A percentile compares a stretch with the other conserved stretches of the same genome.
phyloP scores from a whole-genome alignment of 2,797 vertebrate species.

The Lepidocolaptes lacrymiger region DNA sequence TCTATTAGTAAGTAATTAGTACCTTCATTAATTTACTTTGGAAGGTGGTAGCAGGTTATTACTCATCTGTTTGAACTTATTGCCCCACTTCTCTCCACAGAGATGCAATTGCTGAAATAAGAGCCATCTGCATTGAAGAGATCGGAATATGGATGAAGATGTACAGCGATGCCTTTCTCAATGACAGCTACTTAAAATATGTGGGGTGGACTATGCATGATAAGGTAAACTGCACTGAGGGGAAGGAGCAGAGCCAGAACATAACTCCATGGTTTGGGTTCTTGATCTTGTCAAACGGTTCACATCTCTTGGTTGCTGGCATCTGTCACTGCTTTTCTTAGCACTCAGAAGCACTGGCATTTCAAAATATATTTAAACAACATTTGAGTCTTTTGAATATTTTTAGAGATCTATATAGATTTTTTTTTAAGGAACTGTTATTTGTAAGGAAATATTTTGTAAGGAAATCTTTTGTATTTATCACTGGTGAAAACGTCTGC shows the following conservation, averaged over 20 bases:
- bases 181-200: slow-evolving; percentile 98
- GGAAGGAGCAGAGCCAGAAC: neutral
- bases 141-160: slow-evolving; percentile 99
- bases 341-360: neutral
- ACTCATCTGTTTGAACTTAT: neutral
- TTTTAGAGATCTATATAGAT: neutral
- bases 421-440: neutral
- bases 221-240: slow-evolving; percentile 80
- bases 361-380: neutral
- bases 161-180: slow-evolving; percentile 96
- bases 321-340: neutral
- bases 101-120: slow-evolving; percentile 96
- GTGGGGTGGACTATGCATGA: slow-evolving; percentile 98
- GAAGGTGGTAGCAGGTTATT: neutral
- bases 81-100: slow-evolving; percentile 62
- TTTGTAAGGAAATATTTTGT: neutral
- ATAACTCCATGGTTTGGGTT: fast-evolving
- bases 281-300: neutral
- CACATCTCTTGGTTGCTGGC: neutral
- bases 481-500: neutral
- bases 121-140: slow-evolving; percentile 97
- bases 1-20: neutral
- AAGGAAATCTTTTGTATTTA: neutral
- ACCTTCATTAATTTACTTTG: neutral
- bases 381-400: neutral